Evolutionary conservation across 2,888 invertebrate species (phyloP).

Genomic region (Melanostoma mellinum): DNA sequence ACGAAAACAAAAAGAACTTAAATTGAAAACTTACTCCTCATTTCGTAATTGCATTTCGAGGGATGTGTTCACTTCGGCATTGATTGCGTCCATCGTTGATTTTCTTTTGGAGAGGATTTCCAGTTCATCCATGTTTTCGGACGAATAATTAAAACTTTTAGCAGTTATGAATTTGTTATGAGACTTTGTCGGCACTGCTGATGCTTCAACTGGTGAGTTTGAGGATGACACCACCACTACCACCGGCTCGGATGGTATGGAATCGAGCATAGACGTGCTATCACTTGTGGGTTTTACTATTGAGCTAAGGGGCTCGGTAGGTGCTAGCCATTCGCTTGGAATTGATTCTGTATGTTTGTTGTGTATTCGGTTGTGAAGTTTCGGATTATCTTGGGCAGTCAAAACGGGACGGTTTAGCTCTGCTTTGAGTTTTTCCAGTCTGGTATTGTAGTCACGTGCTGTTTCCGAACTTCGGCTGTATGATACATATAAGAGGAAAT

Average conservation of each 20-base stretch:
- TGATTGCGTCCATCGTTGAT: constrained; percentile 75
- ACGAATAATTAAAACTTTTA: constrained; percentile 78
- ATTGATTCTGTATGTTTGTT: constrained; percentile 49
- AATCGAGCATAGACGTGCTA: constrained; percentile 7
- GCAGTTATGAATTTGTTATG: constrained; percentile 77
- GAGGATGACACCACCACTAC: constrained; percentile 25
- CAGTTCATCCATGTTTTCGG: constrained; percentile 74
- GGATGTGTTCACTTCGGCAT: constrained; percentile 75
- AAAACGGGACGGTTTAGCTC: constrained; percentile 80
- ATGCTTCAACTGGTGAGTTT: constrained; percentile 68
- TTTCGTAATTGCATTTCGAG: constrained; percentile 75
- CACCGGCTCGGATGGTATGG: constrained; percentile 20
- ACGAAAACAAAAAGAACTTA: constrained; percentile 33
- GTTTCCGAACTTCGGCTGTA: constrained; percentile 75
- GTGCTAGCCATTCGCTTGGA: constrained; percentile 50
- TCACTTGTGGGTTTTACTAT: constrained; percentile 53
- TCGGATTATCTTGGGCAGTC: constrained; percentile 66
- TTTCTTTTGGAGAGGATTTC: constrained; percentile 75
- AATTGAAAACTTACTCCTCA: constrained; percentile 77
- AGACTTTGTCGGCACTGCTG: constrained; percentile 77
- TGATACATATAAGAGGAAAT: constrained; percentile 9
- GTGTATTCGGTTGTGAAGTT: constrained; percentile 59
- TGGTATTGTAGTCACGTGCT: constrained; percentile 76
- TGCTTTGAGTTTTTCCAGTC: constrained; percentile 78
- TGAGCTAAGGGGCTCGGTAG: constrained; percentile 54